These are phyloP conservation scores for Spondyliosoma cantharus DNA, from an alignment of 2,797 vertebrate species.

Conservation along the genomic window DNA sequence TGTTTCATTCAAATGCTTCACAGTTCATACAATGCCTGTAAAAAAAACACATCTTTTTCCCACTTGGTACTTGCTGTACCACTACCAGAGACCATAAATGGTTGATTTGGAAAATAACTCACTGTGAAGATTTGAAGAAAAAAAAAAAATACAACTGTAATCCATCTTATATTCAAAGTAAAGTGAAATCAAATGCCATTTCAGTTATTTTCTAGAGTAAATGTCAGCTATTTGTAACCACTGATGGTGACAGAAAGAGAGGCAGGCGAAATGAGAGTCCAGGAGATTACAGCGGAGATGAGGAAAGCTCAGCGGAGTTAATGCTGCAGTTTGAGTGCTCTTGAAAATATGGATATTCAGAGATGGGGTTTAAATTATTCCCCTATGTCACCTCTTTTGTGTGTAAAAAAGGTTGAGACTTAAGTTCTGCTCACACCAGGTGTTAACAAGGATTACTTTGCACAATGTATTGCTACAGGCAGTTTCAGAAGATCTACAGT, in stretches of 20 bases:
- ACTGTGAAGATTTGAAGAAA: neutral
- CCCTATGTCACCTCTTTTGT: neutral
- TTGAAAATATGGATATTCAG: neutral
- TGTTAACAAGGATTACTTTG: constrained; percentile 12
- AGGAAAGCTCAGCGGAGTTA: constrained; percentile 12
- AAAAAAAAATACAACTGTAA: neutral
- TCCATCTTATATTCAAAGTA: constrained; percentile 18
- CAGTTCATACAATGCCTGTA: neutral
- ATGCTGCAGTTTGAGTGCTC: constrained; percentile 15
- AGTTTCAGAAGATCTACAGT: constrained; percentile 27
- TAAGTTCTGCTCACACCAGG: constrained; percentile 20
- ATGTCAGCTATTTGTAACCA: constrained; percentile 22
- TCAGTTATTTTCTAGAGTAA: constrained; percentile 10
- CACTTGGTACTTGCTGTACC: neutral
- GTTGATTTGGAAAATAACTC: constrained; percentile 1
- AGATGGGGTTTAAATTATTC: constrained; percentile 17
- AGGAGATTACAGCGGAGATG: neutral
- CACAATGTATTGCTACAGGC: constrained; percentile 5
- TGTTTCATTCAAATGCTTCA: neutral
- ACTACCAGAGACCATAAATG: neutral
- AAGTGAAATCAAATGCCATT: constrained; percentile 29
- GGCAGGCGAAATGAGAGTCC: neutral
- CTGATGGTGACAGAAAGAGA: neutral
- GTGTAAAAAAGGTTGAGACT: constrained; percentile 12
- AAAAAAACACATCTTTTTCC: neutral